Evolutionary conservation across 2,888 invertebrate genomes (phyloP), one percentile per base, ranked within the genome.

Genomic region (Dryobota labecula): DNA sequence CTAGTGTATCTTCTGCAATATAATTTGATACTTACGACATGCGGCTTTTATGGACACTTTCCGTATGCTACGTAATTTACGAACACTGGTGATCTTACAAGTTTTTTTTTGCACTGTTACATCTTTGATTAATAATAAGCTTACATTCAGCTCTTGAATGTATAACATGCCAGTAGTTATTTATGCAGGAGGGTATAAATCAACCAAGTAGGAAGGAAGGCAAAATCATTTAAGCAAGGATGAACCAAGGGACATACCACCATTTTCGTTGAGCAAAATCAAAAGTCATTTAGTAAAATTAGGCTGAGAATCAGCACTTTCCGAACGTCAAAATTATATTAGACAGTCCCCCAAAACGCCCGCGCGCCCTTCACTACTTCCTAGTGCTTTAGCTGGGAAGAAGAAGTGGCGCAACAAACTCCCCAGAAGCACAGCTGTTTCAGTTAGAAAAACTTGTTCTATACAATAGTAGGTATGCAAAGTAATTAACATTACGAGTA

Each of bases 1-100:
- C 15, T 33, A 41, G 51, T 53, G 18, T 73, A 53, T 73, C 41
- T 45, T 73, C 41, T 45, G 38, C 30, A 38, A 54, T 11, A 30
- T 20, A 41, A 20, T 4, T 13, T 45, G 43, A 30, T 41, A 51
- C 15, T 47, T 47, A 43, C 13, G 36, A 4, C 9, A n/a, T 71
- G 43, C 20, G 24, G 27, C n/a, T 65, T 15, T 6, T 11, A 36
- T n/a, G n/a, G 15, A 15, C 20, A n/a, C 20, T 72, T 60, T 45
- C 11, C 13, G 6, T 36, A 56, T 63, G 30, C 18, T 58, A 24
- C 13, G 18, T 27, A 13, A 47, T 47, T 11, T n/a, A 9, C n/a
- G 8, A 47, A 47, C 20, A n/a, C 3, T 3, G 45, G n/a, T 47
- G 47, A n/a, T 45, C 8, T 3, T 20, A 9, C 20, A 18, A 5